Base-by-base conservation (phyloP, 2,113 vertebrate species). In the Natator depressus region DNA sequence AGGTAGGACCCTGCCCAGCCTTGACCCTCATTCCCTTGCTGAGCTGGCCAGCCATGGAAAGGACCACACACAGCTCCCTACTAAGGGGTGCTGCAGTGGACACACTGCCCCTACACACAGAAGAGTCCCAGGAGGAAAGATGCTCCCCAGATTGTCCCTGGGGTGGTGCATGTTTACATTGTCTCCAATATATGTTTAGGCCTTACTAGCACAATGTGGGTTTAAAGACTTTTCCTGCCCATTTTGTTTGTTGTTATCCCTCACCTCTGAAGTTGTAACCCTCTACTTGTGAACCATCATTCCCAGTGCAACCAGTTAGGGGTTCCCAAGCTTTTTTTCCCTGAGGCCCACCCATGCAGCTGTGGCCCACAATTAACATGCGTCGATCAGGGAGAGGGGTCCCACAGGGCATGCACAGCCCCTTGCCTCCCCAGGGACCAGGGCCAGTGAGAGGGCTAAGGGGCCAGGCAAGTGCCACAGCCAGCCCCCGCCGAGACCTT, bases 161-260 rank as follows among this genome's bases (percentile, higher is more conserved):
- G 2, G 2, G 17, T 17, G 24, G 80, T 0, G 0, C 3, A 87
- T 76, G 50, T 38, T 85, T 59, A 59, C 11, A 59, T 6, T 59
- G 11, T 59, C 27, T 86, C 72, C 95, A 49, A 87, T 38, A 69
- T 2, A 20, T 2, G 4, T 59, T 83, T 80, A 50, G 93, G 35
- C 13, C 57, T 80, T 80, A 51, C 12, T 82, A 93, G 83, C 49
- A 83, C 51, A 95, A 62, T 5, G 49, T 89, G 90, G 65, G 46
- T 13, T 5, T 0, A 86, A 93, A 53, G 31, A 89, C 29, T 4
- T 82, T 84, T 46, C 42, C 35, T 89, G 11, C 53, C 5, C 82
- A 81, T 19, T 87, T 1, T 1, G 7, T 42, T 91, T 42, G 42
- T 42, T 80, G 87, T 93, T 51, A 57, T 0, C 65, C 65, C 42